Evolutionary conservation across 2,113 vertebrate species (phyloP).

Genomic region (Murina feae): DNA sequence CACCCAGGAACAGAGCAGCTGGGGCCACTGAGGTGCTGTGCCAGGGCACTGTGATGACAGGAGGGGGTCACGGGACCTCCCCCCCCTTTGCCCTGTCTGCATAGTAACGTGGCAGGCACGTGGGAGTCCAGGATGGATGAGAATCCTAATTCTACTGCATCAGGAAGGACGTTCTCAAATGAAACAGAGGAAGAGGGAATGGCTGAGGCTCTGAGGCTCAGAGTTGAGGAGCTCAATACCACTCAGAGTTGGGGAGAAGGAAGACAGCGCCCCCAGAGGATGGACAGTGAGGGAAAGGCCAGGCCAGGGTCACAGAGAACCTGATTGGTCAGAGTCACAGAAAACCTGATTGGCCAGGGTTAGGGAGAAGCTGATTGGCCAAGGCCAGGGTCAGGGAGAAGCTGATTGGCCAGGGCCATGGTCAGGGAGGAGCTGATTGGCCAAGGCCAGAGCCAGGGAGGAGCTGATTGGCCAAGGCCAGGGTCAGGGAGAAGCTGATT

Average conservation of each 20-base stretch:
- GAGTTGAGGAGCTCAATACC: neutral
- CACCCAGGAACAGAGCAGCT: neutral
- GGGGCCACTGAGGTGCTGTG: neutral
- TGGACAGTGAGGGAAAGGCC: neutral
- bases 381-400: too few relatives aligned
- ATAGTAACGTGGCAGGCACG: neutral
- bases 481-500: too few relatives aligned
- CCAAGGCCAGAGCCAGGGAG: too few relatives aligned
- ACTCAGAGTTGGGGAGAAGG: neutral
- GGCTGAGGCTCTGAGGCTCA: neutral
- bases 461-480: too few relatives aligned
- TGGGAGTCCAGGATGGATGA: neutral
- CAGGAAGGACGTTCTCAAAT: neutral
- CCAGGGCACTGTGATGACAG: neutral
- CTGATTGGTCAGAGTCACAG: neutral
- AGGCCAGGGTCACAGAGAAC: neutral
- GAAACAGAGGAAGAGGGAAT: neutral
- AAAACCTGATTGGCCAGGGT: neutral
- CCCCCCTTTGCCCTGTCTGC: neutral
- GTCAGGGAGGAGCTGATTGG: too few relatives aligned
- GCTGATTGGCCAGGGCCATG: too few relatives aligned
- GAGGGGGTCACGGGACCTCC: neutral
- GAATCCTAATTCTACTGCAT: neutral
- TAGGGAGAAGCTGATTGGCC: neutral
- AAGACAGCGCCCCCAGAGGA: neutral